Conservation (phyloP, 2,113 vertebrate species). For the Otis tarda region DNA sequence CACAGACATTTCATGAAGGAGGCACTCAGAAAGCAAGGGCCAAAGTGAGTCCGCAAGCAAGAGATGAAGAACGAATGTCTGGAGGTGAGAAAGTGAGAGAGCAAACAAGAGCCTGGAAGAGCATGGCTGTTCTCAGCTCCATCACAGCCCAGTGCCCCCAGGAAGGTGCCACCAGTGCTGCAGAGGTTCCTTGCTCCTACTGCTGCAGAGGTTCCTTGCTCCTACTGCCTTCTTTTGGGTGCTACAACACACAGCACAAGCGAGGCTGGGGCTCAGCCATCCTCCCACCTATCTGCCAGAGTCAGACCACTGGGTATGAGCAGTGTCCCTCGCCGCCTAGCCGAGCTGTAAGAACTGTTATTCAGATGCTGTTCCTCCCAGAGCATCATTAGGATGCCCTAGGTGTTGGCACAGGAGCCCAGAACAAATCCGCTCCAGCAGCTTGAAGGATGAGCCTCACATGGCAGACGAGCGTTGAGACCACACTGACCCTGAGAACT, state of each 20-base stretch:
- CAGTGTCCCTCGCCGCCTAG: not conserved
- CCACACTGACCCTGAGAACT: not conserved
- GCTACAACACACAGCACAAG: accelerated
- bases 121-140: not conserved
- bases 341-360: not conserved
- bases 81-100: not conserved
- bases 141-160: accelerated
- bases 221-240: not conserved
- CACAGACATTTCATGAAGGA: not conserved
- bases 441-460: not conserved
- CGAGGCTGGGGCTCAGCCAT: not conserved
- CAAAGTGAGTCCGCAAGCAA: not conserved
- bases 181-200: not conserved
- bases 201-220: not conserved
- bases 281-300: not conserved
- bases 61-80: not conserved
- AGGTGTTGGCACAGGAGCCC: not conserved
- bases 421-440: not conserved
- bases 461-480: not conserved
- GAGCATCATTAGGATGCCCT: not conserved
- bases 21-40: not conserved
- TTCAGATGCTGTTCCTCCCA: accelerated
- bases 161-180: not conserved
- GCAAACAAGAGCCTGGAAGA: not conserved
- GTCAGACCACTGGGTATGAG: not conserved